Evolutionary conservation across 2,888 invertebrate genomes (phyloP).

Genomic region (Meghimatium bilineatum): DNA sequence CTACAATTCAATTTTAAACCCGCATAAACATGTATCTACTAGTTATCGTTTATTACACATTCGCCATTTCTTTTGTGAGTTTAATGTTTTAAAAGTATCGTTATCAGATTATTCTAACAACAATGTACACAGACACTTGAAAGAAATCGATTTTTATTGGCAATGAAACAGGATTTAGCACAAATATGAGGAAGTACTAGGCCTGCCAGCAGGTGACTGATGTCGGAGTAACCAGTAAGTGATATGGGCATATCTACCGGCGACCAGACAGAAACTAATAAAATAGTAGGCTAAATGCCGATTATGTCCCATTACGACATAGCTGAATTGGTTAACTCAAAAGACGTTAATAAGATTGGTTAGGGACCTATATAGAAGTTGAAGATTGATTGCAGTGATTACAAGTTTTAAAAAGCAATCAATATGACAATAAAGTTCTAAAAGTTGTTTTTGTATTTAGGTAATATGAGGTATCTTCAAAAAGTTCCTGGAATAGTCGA

Average conservation of each 20-base stretch:
- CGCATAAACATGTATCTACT: too few species aligned
- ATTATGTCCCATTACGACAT: background rate
- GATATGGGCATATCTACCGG: background rate
- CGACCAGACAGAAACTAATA: too few species aligned
- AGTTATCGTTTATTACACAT: too few species aligned
- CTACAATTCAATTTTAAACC: too few species aligned
- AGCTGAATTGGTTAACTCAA: background rate
- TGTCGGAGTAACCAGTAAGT: background rate
- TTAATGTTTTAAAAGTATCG: background rate
- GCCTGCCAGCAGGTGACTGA: background rate
- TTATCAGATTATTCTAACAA: background rate
- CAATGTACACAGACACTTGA: background rate
- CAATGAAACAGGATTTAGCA: background rate
- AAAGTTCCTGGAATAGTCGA: too few species aligned
- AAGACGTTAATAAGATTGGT: background rate
- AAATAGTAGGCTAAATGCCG: background rate
- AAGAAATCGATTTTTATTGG: slow-evolving; percentile 13
- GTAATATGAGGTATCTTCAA: too few species aligned
- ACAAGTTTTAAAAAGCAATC: too few species aligned
- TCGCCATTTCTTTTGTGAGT: too few species aligned
- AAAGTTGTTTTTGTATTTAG: too few species aligned
- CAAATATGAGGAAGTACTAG: background rate
- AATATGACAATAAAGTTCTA: too few species aligned
- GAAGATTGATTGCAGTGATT: background rate
- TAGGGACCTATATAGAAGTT: background rate